phyloP scores from a whole-genome alignment of 2,888 invertebrate species.

The Synergus umbraculus region DNA sequence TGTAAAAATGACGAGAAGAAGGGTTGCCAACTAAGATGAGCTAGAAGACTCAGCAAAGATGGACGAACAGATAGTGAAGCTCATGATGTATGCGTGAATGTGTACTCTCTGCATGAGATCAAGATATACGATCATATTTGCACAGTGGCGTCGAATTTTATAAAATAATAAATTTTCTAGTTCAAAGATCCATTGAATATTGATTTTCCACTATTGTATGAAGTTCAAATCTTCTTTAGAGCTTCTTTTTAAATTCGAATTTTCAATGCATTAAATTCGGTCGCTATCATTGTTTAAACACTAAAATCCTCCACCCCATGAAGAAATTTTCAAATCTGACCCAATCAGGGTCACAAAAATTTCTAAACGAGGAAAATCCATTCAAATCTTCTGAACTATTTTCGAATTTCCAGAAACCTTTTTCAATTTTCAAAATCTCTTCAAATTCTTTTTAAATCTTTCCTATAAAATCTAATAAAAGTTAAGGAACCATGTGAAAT shows the following conservation, averaged over 20 bases:
- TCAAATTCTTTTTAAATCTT: no score
- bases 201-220: not conserved
- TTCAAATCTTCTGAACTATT: no score
- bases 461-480: no score
- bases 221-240: not conserved
- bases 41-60: constrained; percentile 28
- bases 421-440: no score
- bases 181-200: not conserved
- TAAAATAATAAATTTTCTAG: not conserved
- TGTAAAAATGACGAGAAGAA: constrained; percentile 5
- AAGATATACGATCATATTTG: constrained; percentile 30
- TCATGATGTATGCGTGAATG: constrained; percentile 40
- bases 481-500: no score
- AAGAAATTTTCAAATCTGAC: no score
- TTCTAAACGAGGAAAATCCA: no score
- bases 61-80: constrained; percentile 33
- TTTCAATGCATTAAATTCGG: no score
- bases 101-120: constrained; percentile 30
- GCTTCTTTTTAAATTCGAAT: constrained; percentile 3
- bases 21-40: constrained; percentile 31
- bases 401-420: no score
- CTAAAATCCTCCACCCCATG: no score
- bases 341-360: no score
- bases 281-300: no score
- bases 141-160: constrained; percentile 22